Conservation (phyloP, 1,140 invertebrate genomes). For the Teleopsis dalmanni region DNA sequence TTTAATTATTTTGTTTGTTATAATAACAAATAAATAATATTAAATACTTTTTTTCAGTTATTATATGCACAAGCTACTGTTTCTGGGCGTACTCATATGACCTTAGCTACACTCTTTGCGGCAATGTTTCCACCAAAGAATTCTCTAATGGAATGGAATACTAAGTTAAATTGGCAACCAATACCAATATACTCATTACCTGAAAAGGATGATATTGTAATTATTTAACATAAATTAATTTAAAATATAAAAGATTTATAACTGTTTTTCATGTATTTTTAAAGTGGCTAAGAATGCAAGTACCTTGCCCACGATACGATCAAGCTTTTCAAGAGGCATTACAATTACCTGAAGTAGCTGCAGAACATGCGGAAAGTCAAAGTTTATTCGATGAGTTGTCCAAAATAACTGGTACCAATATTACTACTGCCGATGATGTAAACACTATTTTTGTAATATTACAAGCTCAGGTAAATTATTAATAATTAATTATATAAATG, state of each 20-base stretch:
- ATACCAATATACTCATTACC: constrained; percentile 60
- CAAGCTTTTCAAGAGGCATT: constrained; percentile 48
- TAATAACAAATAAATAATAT: neutral
- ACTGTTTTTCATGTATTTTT: constrained; percentile 36
- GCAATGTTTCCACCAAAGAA: constrained; percentile 58
- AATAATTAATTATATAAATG: constrained; percentile 9
- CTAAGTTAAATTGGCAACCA: constrained; percentile 63
- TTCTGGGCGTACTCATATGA: constrained; percentile 67
- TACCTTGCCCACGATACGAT: constrained; percentile 51
- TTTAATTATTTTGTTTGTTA: neutral
- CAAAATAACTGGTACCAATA: constrained; percentile 48
- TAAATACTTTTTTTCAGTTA: constrained; percentile 18
- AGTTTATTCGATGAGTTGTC: constrained; percentile 50
- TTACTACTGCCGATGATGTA: constrained; percentile 52
- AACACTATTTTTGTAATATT: constrained; percentile 56
- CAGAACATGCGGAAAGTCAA: constrained; percentile 44
- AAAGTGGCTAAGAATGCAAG: constrained; percentile 46
- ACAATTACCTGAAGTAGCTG: constrained; percentile 44
- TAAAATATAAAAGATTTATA: neutral
- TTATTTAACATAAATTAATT: neutral
- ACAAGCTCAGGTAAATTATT: constrained; percentile 48
- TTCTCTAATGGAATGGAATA: constrained; percentile 53
- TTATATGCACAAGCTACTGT: constrained; percentile 62
- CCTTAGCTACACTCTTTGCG: constrained; percentile 61
- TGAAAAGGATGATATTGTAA: constrained; percentile 48